These are phyloP conservation scores for Drosophila nr. perissopoda DNA, from an alignment of 2,888 invertebrate genomes.

Conservation along the genomic window DNA sequence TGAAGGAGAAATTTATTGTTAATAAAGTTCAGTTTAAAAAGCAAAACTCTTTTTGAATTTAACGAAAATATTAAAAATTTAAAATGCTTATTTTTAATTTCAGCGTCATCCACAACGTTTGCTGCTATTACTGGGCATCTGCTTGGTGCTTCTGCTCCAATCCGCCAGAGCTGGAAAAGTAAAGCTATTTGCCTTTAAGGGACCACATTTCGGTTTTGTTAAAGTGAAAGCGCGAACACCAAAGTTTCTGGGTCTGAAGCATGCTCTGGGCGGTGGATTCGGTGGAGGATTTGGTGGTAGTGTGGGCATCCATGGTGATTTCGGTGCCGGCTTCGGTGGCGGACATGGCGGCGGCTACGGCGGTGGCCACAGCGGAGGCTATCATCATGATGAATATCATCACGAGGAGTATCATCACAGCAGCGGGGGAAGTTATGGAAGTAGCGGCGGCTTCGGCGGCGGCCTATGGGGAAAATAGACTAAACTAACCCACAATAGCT, in stretches of 20 bases:
- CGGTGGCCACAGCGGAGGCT: slow-evolving; percentile 56
- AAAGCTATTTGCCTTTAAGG: slow-evolving; percentile 74
- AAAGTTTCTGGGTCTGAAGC: slow-evolving; percentile 76
- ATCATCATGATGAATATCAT: slow-evolving; percentile 66
- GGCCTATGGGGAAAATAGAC: slow-evolving; percentile 66
- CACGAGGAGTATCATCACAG: slow-evolving; percentile 74
- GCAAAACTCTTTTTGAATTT: neutral
- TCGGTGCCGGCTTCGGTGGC: slow-evolving; percentile 43
- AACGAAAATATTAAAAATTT: neutral
- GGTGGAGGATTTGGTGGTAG: slow-evolving; percentile 42
- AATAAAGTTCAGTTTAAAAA: neutral
- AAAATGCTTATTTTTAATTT: neutral
- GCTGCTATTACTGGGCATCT: slow-evolving; percentile 49
- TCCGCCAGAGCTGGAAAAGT: slow-evolving; percentile 65
- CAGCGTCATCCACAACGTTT: slow-evolving; percentile 18
- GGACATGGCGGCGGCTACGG: slow-evolving; percentile 22
- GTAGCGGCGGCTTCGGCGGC: slow-evolving; percentile 50
- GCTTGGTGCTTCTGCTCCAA: slow-evolving; percentile 37
- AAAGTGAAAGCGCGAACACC: slow-evolving; percentile 73
- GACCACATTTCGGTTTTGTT: slow-evolving; percentile 73
- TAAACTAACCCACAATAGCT: neutral
- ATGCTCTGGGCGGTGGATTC: slow-evolving; percentile 59
- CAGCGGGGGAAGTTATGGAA: slow-evolving; percentile 61
- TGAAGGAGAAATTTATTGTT: neutral
- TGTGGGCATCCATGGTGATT: slow-evolving; percentile 14